Base-by-base conservation (phyloP, 2,113 vertebrate genomes). In the Chinchilla lanigera region DNA sequence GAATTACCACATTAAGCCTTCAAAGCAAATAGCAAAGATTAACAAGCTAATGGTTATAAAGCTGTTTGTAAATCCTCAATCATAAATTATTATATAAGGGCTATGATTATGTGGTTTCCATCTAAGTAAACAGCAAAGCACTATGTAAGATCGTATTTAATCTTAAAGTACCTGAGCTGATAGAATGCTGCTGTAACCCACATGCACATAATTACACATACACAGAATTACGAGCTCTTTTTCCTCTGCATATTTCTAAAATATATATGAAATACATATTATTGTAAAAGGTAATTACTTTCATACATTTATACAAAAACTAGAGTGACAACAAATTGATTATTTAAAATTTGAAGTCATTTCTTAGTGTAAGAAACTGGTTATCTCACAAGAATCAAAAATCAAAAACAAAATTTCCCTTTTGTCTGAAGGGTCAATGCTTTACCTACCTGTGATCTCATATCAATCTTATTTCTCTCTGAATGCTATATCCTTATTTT, bases 21-120 rank as follows among this genome's bases (percentile, higher is more conserved):
- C 56, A 80, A 56, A 95, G 44, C 47, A 95, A 95, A 54, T 63
- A 96, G 83, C 67, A 91, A 97, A 92, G 41, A 94, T 96, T 91
- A 97, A 84, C 28, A 93, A 86, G 56, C 61, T 96, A 97, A 93
- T 95, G 92, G 52, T 84, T 95, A 7, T 94, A 93, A 96, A 95
- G 50, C 41, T 96, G 54, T 87, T 93, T 78, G 16, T 82, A 92
- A 96, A 87, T 95, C n/a, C 60, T 92, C 11, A 78, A 58, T 92
- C 38, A 89, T 89, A 92, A 93, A 81, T 96, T 96, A 85, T 89
- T 65, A 93, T 93, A 7, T 35, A 96, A 93, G 14, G 47, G 7
- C 93, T 94, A 65, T 75, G 26, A 73, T 91, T 96, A 87, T 84
- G 61, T 83, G 38, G 54, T 93, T 94, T 78, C 41, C 86, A 69